Percentiles rank a stretch among this genome's conserved stretches.
These are phyloP conservation scores for Desmophyllum pertusum DNA, from an alignment of 92 coral and sea anemone species.

Conservation along the genomic window DNA sequence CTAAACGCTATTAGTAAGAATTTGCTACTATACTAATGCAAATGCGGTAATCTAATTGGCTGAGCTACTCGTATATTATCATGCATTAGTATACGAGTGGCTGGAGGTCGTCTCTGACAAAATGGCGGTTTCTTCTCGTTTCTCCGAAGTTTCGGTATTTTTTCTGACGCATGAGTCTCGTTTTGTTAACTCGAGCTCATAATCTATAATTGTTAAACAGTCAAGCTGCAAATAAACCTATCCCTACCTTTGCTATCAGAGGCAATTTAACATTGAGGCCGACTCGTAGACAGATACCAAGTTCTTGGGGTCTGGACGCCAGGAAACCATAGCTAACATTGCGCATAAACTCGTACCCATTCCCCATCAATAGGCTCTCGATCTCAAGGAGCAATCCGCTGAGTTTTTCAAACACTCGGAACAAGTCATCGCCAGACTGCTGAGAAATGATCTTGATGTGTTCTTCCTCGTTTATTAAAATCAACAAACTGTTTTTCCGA, in stretches of 20 bases:
- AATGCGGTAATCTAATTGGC: too few relatives aligned
- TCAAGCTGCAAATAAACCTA: neutral
- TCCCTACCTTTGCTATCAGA: constrained; percentile 35
- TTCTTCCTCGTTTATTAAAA: constrained; percentile 59
- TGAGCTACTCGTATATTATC: too few relatives aligned
- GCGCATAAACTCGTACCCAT: constrained; percentile 54
- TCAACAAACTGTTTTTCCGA: neutral
- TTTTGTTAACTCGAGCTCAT: too few relatives aligned
- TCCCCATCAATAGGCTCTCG: constrained; percentile 18
- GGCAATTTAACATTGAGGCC: constrained; percentile 55
- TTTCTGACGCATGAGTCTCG: too few relatives aligned
- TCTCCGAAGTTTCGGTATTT: too few relatives aligned
- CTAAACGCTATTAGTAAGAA: too few relatives aligned
- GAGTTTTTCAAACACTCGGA: constrained; percentile 10
- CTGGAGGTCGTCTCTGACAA: too few relatives aligned
- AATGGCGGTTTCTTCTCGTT: too few relatives aligned
- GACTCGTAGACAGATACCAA: constrained; percentile 59
- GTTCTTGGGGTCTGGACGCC: constrained; percentile 59
- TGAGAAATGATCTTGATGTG: constrained; percentile 53
- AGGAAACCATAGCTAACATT: constrained; percentile 54
- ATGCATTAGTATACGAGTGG: too few relatives aligned
- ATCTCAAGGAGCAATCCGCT: constrained; percentile 17
- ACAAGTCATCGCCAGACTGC: constrained; percentile 37
- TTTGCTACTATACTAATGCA: too few relatives aligned
- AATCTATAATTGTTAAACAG: neutral